Evolutionary conservation across 2,797 vertebrate genomes (phyloP).

Genomic region (Sus cebifrons): DNA sequence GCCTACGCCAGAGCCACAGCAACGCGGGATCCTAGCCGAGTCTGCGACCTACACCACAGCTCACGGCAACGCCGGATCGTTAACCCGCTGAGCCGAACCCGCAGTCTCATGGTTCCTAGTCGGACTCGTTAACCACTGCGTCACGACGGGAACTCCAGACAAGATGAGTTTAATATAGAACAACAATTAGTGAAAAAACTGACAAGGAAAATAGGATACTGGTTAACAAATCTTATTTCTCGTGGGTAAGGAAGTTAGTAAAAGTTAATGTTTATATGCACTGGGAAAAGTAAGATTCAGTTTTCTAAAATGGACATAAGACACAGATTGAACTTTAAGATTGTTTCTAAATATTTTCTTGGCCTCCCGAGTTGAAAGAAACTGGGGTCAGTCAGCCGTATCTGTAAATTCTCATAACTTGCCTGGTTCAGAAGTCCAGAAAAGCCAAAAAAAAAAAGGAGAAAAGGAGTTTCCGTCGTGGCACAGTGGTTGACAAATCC

Average conservation of each 20-base stretch:
- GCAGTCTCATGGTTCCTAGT: too few species aligned
- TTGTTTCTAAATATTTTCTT: conserved; percentile 50
- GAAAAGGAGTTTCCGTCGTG: too few species aligned
- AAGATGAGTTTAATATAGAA: background rate
- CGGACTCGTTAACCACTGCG: too few species aligned
- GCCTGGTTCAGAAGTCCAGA: background rate
- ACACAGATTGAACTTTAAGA: background rate
- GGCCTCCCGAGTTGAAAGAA: background rate
- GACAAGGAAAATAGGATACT: background rate
- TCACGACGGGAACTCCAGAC: background rate
- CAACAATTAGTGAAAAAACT: background rate
- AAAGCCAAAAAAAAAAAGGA: background rate
- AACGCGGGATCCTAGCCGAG: too few species aligned
- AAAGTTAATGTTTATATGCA: background rate
- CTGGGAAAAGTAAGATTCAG: background rate
- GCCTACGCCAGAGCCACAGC: too few species aligned
- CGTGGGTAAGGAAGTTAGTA: background rate
- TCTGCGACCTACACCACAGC: too few species aligned
- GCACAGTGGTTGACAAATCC: too few species aligned
- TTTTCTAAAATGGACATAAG: background rate
- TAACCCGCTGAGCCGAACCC: too few species aligned
- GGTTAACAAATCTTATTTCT: conserved; percentile 41
- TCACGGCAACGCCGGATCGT: too few species aligned
- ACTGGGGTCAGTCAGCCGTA: background rate
- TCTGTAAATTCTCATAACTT: background rate